phyloP scores from a whole-genome alignment of 2,888 invertebrate species.

The Campoletis raptor region DNA sequence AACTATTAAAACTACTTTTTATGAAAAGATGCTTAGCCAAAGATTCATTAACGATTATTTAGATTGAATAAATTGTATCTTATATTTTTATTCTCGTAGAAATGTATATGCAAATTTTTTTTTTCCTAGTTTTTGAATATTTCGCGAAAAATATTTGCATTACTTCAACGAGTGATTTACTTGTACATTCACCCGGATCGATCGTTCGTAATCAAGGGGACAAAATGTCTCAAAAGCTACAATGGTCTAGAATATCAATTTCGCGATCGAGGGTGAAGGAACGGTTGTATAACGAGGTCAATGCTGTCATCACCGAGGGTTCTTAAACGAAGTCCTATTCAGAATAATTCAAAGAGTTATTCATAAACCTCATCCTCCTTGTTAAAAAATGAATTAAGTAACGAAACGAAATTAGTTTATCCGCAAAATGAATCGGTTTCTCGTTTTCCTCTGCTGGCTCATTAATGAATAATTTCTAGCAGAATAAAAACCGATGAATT shows the following conservation, averaged over 20 bases:
- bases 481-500: not conserved
- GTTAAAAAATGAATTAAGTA: not conserved
- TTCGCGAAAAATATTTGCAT: not conserved
- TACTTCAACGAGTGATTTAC: not conserved
- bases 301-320: not conserved
- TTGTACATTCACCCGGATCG: slow-evolving; percentile 25
- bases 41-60: not conserved
- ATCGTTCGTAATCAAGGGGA: not conserved
- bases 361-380: not conserved
- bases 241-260: slow-evolving; percentile 10
- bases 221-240: slow-evolving; percentile 11
- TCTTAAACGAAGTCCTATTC: not conserved
- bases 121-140: not conserved
- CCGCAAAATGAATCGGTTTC: not conserved
- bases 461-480: not conserved
- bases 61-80: not conserved
- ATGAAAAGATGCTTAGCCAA: not conserved
- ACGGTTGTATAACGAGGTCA: not conserved
- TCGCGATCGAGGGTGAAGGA: slow-evolving; percentile 25
- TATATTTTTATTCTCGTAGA: not conserved
- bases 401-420: not conserved
- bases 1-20: not conserved
- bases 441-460: not conserved
- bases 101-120: not conserved
- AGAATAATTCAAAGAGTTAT: not conserved